phyloP scores from a whole-genome alignment of 2,113 vertebrate genomes.

The Elaphurus davidianus region DNA sequence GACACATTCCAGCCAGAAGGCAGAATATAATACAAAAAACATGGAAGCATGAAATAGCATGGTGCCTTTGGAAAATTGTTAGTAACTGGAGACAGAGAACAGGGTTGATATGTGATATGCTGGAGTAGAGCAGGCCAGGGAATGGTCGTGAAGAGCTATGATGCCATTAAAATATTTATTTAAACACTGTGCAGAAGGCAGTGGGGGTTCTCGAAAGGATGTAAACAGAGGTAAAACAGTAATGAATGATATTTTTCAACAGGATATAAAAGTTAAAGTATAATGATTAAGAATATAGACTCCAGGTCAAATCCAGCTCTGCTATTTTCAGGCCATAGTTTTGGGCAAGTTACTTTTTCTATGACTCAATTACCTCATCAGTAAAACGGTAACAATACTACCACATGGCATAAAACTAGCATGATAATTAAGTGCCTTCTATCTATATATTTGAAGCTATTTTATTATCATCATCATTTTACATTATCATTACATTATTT shows the following conservation, averaged over 20 bases:
- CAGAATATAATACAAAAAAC: background rate
- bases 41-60: background rate
- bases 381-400: background rate
- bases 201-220: background rate
- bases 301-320: background rate
- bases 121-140: background rate
- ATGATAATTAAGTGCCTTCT: background rate
- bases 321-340: background rate
- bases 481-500: too few relatives aligned
- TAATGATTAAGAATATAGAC: background rate
- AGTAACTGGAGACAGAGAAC: background rate
- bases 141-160: background rate
- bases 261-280: constrained; percentile 24
- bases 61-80: background rate
- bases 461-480: background rate
- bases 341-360: background rate
- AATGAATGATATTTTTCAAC: background rate
- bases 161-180: constrained; percentile 39
- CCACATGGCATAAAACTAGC: background rate
- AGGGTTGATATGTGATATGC: background rate
- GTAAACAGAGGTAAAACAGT: background rate
- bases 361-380: background rate
- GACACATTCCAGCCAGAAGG: background rate
- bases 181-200: constrained; percentile 41
- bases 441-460: background rate